A percentile compares a stretch with the other conserved stretches of the same genome.
Evolutionary conservation across 1,140 invertebrate genomes (phyloP).

Genomic region (Leptinotarsa lineolata): DNA sequence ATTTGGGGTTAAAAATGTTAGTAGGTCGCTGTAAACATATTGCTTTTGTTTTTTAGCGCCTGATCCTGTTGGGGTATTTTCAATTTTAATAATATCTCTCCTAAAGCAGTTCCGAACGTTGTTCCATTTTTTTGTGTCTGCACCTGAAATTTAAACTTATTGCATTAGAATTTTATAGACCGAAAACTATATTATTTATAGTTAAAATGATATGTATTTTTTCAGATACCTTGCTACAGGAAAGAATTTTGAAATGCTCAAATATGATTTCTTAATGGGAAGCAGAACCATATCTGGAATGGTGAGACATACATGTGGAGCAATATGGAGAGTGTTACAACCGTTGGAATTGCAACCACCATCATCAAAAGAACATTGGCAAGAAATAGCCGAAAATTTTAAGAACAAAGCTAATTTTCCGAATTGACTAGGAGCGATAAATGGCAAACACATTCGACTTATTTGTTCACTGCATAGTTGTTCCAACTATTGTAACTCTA

Average conservation of each 20-base stretch:
- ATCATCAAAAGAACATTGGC: conserved; percentile 36
- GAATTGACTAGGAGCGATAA: conserved; percentile 38
- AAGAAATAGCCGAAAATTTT: conserved; percentile 35
- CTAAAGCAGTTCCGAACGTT: neutral
- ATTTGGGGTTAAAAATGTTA: neutral
- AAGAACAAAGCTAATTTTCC: conserved; percentile 31
- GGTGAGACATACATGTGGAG: conserved; percentile 36
- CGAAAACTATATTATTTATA: neutral
- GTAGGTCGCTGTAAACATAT: neutral
- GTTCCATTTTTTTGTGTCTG: neutral
- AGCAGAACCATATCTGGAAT: conserved; percentile 37
- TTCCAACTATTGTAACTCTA: conserved; percentile 56
- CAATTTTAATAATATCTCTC: neutral
- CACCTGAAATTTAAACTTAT: neutral
- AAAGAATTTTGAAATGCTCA: conserved; percentile 23
- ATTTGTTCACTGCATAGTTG: conserved; percentile 53
- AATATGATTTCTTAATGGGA: conserved; percentile 38
- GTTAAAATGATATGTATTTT: conserved; percentile 6
- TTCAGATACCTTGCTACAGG: conserved; percentile 33
- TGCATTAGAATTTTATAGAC: neutral
- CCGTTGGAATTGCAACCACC: conserved; percentile 35
- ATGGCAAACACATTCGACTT: conserved; percentile 49
- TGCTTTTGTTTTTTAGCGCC: conserved; percentile 2
- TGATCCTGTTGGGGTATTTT: conserved; percentile 3
- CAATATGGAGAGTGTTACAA: conserved; percentile 41